Base-by-base conservation (phyloP, 2,113 vertebrate genomes). In the Hyla sarda region DNA sequence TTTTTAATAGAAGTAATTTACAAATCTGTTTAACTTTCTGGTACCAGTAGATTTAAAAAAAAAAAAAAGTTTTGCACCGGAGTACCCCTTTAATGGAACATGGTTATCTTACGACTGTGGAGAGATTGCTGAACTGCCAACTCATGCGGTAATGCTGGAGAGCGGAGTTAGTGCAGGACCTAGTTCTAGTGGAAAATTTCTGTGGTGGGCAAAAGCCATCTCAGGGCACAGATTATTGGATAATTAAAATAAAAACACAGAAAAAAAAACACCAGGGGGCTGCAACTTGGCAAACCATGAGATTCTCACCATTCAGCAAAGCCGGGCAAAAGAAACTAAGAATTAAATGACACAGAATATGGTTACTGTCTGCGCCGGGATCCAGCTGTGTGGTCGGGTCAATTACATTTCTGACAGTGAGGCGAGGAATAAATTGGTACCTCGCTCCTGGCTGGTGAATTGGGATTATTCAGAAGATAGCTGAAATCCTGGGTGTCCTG, bases 401-500 rank as follows among this genome's bases (percentile, higher is more conserved):
- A 3, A 11, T 82, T 69, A 65, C 28, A 82, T 50, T n/a, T 82
- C 45, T 82, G 78, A 81, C 78, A 77, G 74, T 10, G 17, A 17
- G 5, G 50, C 74, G 19, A 47, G 37, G 9, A 47, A 25, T 81
- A 30, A 23, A 79, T 58, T 45, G 77, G 77, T 60, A 54, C 30
- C 77, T 54, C 5, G 54, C 73, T 28, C 41, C 17, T 52, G 32
- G 30, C 50, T 77, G 78, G 78, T 12, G 56, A 16, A 17, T 34
- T 17, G 32, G 56, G 45, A 81, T 62, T 48, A 80, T 72, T 41
- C 79, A 14, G 30, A 56, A 74, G 65, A 87, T 71, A 81, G 62
- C 56, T 19, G 72, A 25, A 32, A 89, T 90, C 91, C 88, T 87
- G 34, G 17, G 83, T 90, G 89, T 87, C 82, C 86, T 88, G 85